These are phyloP conservation scores for Agelastica alni DNA, from an alignment of 2,888 invertebrate genomes.

Conservation along the genomic window DNA sequence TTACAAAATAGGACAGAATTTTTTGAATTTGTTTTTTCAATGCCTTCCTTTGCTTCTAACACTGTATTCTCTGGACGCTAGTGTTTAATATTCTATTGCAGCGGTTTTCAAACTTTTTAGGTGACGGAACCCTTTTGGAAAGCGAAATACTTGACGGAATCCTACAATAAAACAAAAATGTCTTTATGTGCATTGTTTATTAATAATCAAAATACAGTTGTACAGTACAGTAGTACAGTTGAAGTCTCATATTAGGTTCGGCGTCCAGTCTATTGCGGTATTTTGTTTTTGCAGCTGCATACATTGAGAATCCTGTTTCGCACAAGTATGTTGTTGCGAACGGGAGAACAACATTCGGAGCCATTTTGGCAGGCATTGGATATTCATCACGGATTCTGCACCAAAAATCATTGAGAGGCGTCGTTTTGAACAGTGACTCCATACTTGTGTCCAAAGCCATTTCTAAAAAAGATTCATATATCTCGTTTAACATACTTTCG, in stretches of 20 bases:
- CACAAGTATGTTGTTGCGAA: constrained; percentile 11
- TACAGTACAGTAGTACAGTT: too few relatives aligned
- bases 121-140: too few relatives aligned
- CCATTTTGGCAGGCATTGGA: constrained; percentile 15
- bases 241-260: constrained; percentile 15
- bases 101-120: too few relatives aligned
- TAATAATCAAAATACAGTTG: too few relatives aligned
- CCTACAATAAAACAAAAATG: too few relatives aligned
- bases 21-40: too few relatives aligned
- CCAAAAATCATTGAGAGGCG: constrained; percentile 18
- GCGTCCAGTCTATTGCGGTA: constrained; percentile 19
- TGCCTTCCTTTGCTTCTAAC: too few relatives aligned
- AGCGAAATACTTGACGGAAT: too few relatives aligned
- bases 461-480: constrained; percentile 24
- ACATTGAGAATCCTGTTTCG: constrained; percentile 17
- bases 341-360: constrained; percentile 22
- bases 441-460: constrained; percentile 21
- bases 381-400: constrained; percentile 19
- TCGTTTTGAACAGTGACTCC: constrained; percentile 25
- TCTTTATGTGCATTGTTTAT: too few relatives aligned
- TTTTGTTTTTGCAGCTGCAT: constrained; percentile 18
- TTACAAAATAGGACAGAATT: too few relatives aligned
- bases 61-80: too few relatives aligned
- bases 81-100: too few relatives aligned
- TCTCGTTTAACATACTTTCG: constrained; percentile 21